A percentile compares a stretch with the other conserved stretches of the same genome.
phyloP scores from a whole-genome alignment of 2,113 vertebrate genomes.

The Phylloscopus trochiloides region DNA sequence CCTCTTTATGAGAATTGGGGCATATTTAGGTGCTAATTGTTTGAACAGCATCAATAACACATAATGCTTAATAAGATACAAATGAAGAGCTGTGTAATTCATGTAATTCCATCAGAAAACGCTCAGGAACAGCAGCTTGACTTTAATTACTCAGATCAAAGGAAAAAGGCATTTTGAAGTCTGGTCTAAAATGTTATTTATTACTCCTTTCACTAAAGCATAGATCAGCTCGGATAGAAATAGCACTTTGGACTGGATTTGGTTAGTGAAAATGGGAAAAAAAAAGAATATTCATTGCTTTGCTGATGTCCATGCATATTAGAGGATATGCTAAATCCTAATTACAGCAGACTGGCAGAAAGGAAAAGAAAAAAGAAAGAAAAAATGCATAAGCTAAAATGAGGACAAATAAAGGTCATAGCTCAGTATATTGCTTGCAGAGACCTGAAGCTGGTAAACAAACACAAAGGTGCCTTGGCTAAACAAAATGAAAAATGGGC shows the following conservation, averaged over 20 bases:
- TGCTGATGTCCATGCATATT: background rate
- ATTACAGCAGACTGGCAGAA: background rate
- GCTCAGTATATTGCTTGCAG: background rate
- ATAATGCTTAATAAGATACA: slow-evolving; percentile 37
- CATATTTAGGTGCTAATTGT: slow-evolving; percentile 51
- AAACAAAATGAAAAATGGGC: background rate
- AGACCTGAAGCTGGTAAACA: background rate
- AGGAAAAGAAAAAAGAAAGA: background rate
- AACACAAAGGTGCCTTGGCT: background rate
- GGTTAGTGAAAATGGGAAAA: background rate
- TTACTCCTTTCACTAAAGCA: slow-evolving; percentile 8
- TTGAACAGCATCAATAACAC: slow-evolving; percentile 16
- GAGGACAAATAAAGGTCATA: background rate
- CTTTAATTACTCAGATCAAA: slow-evolving; percentile 56
- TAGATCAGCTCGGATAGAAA: background rate
- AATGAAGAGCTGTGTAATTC: slow-evolving; percentile 35
- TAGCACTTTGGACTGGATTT: background rate
- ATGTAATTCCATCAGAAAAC: slow-evolving; percentile 24
- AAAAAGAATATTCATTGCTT: background rate
- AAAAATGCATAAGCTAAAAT: background rate
- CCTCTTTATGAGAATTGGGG: slow-evolving; percentile 5
- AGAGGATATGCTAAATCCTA: background rate
- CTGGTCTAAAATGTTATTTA: slow-evolving; percentile 47
- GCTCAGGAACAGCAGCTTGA: slow-evolving; percentile 3
- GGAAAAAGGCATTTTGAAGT: slow-evolving; percentile 48